Percentiles rank a stretch among this genome's conserved stretches.
These are phyloP conservation scores for Furcula furcula DNA, from an alignment of 2,888 invertebrate genomes.

Conservation along the genomic window DNA sequence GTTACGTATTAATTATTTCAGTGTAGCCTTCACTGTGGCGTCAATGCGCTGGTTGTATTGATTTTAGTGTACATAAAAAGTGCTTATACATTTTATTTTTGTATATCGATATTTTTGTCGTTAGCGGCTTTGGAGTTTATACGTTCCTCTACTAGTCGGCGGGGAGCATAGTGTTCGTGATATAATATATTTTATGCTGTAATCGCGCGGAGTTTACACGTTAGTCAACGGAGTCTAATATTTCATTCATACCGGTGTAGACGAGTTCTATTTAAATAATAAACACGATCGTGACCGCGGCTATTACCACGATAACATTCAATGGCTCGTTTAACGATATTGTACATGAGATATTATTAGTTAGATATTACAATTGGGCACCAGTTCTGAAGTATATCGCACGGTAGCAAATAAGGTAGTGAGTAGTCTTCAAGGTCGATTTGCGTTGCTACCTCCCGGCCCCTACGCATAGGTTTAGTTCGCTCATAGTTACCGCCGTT, in stretches of 20 bases:
- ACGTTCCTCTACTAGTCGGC: conserved; percentile 59
- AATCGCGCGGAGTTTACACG: conserved; percentile 22
- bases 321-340: conserved; percentile 55
- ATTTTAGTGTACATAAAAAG: conserved; percentile 31
- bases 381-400: conserved; percentile 50
- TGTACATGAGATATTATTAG: conserved; percentile 70
- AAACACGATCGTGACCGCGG: conserved; percentile 14
- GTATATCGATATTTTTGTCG: conserved; percentile 23
- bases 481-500: conserved; percentile 66
- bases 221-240: conserved; percentile 10
- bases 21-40: conserved; percentile 28
- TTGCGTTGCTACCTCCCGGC: conserved; percentile 46
- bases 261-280: neutral
- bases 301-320: conserved; percentile 20
- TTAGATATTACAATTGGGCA: conserved; percentile 43
- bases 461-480: conserved; percentile 49
- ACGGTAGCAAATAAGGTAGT: conserved; percentile 45
- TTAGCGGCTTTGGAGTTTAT: conserved; percentile 27
- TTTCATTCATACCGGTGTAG: neutral
- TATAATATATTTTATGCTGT: conserved; percentile 16
- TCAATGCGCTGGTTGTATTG: conserved; percentile 35
- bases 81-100: conserved; percentile 27
- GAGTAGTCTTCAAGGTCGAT: conserved; percentile 38
- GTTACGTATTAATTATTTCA: conserved; percentile 32
- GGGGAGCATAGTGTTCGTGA: conserved; percentile 27